Base-by-base conservation (phyloP, 2,888 invertebrate genomes). In the Metallyticus violacea region DNA sequence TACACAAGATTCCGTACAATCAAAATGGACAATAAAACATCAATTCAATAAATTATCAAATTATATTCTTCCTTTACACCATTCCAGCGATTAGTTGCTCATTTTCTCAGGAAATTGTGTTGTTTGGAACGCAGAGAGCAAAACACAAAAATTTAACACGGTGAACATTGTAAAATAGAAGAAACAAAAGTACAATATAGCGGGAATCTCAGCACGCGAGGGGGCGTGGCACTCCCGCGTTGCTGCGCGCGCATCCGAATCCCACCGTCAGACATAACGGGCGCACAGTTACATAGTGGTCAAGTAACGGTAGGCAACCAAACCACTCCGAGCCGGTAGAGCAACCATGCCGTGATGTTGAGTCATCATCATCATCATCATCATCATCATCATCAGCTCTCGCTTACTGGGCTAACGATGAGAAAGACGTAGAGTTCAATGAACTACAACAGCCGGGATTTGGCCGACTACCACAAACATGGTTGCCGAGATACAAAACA, bases 251-350 rank as follows among this genome's bases (percentile, higher is more conserved):
- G 40, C 40, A 62, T 62, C 40, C 40, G 40, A 62, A 62, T 62
- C 40, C 40, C 40, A 62, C 40, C 15, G 40, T 62, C 40, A 62
- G 40, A 62, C 40, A 62, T 62, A 62, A 62, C 40, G 40, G 40
- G 40, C 40, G 40, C 40, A 62, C 40, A 62, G 81, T 81, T 81
- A 81, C 81, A 40, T 29, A 81, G 81, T 81, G 82, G 82, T 82
- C 82, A 82, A 82, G 82, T 82, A 82, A 82, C 82, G 82, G 82
- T 62, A 76, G 40, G 22, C 40, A 62, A 62, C 40, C 62, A 9
- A 26, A 76, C 40, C 82, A 76, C 26, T 29, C 81, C 81, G 29
- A 15, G 25, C 81, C 62, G n/a, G n/a, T n/a, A 62, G 40, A 27
- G 7, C 80, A 6, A 26, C n/a, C 80, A n/a, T 81, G 30, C 81